These are phyloP conservation scores for rabbit (Oryctolagus cuniculus) DNA, from an alignment of 2,113 vertebrate species.

Conservation along the genomic window DNA sequence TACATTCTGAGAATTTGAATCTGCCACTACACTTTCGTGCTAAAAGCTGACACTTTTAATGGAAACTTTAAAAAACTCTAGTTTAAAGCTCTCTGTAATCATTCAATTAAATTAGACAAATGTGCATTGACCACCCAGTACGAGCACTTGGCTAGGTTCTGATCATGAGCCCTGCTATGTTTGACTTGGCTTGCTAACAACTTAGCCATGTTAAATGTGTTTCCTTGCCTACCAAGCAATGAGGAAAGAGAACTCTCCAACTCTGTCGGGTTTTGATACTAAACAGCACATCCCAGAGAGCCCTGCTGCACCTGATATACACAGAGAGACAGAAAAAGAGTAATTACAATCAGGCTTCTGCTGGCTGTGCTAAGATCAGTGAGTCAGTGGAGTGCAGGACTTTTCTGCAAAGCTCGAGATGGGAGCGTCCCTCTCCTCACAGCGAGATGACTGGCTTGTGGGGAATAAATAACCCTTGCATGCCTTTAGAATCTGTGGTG, in stretches of 20 bases:
- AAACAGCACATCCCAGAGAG: constrained; percentile 70
- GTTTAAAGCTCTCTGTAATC: constrained; percentile 72
- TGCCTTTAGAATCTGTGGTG: constrained; percentile 39
- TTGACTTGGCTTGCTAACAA: constrained; percentile 76
- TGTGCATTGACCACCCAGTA: constrained; percentile 79
- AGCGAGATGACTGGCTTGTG: constrained; percentile 70
- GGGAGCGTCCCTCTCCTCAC: constrained; percentile 67
- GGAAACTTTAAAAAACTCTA: constrained; percentile 64
- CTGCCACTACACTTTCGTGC: constrained; percentile 48
- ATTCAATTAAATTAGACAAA: constrained; percentile 78
- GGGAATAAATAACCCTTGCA: constrained; percentile 65
- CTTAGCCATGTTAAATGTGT: constrained; percentile 63
- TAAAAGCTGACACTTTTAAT: constrained; percentile 49
- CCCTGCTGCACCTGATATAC: constrained; percentile 71
- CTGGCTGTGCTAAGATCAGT: constrained; percentile 73
- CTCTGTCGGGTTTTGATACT: constrained; percentile 74
- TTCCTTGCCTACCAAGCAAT: constrained; percentile 62
- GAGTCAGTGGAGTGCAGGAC: constrained; percentile 73
- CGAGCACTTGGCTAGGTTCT: constrained; percentile 65
- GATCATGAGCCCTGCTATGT: constrained; percentile 62
- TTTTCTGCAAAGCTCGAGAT: constrained; percentile 45
- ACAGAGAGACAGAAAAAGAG: constrained; percentile 65
- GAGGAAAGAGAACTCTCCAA: constrained; percentile 61
- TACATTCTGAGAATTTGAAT: constrained; percentile 55
- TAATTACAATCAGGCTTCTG: constrained; percentile 81